A percentile compares a stretch with the other conserved stretches of the same genome.
Evolutionary conservation across 2,888 invertebrate species (phyloP).

Genomic region (Orthosia gothica): DNA sequence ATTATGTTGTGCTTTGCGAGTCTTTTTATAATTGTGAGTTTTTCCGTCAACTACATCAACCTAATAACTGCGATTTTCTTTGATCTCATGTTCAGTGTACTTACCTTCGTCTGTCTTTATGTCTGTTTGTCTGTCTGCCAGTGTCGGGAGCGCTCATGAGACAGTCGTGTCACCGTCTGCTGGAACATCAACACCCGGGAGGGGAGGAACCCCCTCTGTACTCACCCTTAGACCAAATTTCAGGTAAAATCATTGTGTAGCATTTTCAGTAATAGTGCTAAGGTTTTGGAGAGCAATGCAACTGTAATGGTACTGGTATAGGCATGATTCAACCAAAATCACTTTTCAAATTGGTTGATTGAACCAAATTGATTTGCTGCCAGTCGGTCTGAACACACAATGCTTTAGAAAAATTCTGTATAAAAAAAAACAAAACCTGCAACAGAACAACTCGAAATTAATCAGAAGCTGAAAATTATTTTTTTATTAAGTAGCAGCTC

Average conservation of each 20-base stretch:
- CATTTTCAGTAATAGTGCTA: slow-evolving; percentile 23
- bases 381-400: not conserved
- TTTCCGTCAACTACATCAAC: not conserved
- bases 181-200: slow-evolving; percentile 90
- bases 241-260: slow-evolving; percentile 80
- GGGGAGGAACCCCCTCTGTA: slow-evolving; percentile 89
- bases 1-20: slow-evolving; percentile 34
- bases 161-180: slow-evolving; percentile 91
- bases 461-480: not conserved
- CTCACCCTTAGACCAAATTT: slow-evolving; percentile 90
- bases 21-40: slow-evolving; percentile 1
- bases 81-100: not conserved
- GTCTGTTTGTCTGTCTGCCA: slow-evolving; percentile 67
- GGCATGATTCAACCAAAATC: not conserved
- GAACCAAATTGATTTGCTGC: not conserved
- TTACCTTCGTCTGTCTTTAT: slow-evolving; percentile 22
- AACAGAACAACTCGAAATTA: not conserved
- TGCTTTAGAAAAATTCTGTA: not conserved
- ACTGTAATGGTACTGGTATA: not conserved
- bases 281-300: slow-evolving; percentile 37
- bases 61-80: slow-evolving; percentile 4
- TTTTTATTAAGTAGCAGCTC: not conserved
- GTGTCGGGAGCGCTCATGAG: slow-evolving; percentile 91
- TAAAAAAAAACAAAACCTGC: not conserved
- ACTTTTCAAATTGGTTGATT: slow-evolving; percentile 3